A percentile compares a stretch with the other conserved stretches of the same genome.
Evolutionary conservation across 1,140 invertebrate genomes (phyloP).

Genomic region (Hylaeus anthracinus): DNA sequence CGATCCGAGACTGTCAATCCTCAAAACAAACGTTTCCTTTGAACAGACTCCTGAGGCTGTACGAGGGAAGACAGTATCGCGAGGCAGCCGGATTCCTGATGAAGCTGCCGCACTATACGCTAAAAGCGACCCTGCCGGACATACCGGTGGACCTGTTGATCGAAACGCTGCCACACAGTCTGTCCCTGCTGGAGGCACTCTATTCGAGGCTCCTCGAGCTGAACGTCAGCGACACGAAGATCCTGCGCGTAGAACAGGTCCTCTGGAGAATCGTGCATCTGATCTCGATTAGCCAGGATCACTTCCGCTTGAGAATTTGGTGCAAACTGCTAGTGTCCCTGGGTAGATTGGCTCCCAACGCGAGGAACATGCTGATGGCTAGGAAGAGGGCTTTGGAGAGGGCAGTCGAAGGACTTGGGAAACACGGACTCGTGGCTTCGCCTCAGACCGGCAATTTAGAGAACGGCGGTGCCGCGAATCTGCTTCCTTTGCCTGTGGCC

Average conservation of each 20-base stretch:
- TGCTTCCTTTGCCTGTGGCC: slow-evolving; percentile 86
- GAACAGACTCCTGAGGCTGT: slow-evolving; percentile 84
- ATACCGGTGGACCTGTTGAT: slow-evolving; percentile 93
- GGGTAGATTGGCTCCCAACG: slow-evolving; percentile 80
- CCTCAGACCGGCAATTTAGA: slow-evolving; percentile 41
- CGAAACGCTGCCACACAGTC: slow-evolving; percentile 92
- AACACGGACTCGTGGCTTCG: slow-evolving; percentile 89
- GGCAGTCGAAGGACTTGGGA: slow-evolving; percentile 92
- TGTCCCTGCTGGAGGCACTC: slow-evolving; percentile 92
- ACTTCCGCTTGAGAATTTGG: slow-evolving; percentile 66
- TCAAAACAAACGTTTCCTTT: not conserved
- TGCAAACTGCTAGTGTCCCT: slow-evolving; percentile 75
- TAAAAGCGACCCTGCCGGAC: slow-evolving; percentile 87
- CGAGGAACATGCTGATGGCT: slow-evolving; percentile 83
- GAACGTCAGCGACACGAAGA: slow-evolving; percentile 72
- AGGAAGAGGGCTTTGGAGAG: slow-evolving; percentile 88
- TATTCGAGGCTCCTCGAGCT: slow-evolving; percentile 79
- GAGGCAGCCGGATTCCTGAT: slow-evolving; percentile 90
- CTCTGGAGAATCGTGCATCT: slow-evolving; percentile 73
- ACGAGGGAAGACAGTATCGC: slow-evolving; percentile 89
- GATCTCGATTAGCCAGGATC: slow-evolving; percentile 67
- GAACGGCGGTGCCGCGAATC: slow-evolving; percentile 77
- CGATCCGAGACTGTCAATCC: not conserved
- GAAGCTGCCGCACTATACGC: slow-evolving; percentile 87
- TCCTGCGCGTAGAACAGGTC: slow-evolving; percentile 70